phyloP scores from a whole-genome alignment of 2,113 vertebrate genomes.

The Oncorhynchus gorbuscha region DNA sequence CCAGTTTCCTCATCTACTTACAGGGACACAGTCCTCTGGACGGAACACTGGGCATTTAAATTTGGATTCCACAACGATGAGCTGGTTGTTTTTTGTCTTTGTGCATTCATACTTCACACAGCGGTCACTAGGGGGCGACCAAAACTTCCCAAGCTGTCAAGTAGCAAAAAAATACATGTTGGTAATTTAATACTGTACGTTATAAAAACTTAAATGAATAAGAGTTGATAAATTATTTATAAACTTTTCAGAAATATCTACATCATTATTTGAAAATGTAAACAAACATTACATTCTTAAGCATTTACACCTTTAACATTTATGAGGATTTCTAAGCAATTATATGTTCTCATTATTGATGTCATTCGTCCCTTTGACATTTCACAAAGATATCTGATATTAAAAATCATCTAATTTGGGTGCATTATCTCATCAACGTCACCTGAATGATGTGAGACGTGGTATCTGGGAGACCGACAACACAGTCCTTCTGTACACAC shows the following conservation, averaged over 20 bases:
- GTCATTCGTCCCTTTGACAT: too few species aligned
- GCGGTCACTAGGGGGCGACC: slow-evolving; percentile 58
- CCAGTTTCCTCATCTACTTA: slow-evolving; percentile 64
- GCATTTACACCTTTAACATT: too few species aligned
- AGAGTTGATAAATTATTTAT: background rate
- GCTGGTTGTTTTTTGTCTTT: slow-evolving; percentile 52
- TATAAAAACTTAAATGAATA: background rate
- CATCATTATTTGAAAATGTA: background rate
- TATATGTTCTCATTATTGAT: too few species aligned
- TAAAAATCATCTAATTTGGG: too few species aligned
- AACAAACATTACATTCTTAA: background rate
- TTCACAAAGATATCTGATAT: too few species aligned
- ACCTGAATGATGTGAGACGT: slow-evolving; percentile 57
- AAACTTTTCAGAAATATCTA: background rate
- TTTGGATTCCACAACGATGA: slow-evolving; percentile 35
- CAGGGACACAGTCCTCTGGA: slow-evolving; percentile 66
- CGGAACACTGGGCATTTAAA: slow-evolving; percentile 63
- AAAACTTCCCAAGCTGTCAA: slow-evolving; percentile 71
- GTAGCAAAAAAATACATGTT: background rate
- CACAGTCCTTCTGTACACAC: slow-evolving; percentile 71
- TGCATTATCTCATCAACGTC: slow-evolving; percentile 14
- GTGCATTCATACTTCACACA: slow-evolving; percentile 78
- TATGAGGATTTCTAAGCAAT: too few species aligned
- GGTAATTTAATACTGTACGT: background rate
- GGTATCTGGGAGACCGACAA: slow-evolving; percentile 44